A percentile compares a stretch with the other conserved stretches of the same genome.
These are phyloP conservation scores for Glomeris marginata DNA, from an alignment of 2,888 invertebrate genomes.

Conservation along the genomic window DNA sequence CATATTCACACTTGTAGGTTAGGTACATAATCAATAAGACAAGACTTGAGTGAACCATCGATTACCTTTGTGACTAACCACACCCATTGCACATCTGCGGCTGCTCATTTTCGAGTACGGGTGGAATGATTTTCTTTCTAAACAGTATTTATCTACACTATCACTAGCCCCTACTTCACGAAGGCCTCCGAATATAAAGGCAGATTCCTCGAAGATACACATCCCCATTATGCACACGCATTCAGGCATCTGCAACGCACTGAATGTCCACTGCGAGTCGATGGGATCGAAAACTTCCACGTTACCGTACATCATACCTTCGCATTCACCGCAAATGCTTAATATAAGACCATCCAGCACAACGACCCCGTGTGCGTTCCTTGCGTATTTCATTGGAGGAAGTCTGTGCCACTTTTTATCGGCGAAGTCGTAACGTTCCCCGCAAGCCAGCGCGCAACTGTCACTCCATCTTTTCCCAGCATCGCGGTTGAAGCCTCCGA, in stretches of 20 bases:
- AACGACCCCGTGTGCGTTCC: conserved; percentile 76
- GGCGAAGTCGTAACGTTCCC: conserved; percentile 67
- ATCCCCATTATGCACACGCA: conserved; percentile 72
- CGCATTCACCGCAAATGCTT: conserved; percentile 73
- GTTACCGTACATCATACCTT: conserved; percentile 72
- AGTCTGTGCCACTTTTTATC: conserved; percentile 67
- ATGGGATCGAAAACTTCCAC: conserved; percentile 62
- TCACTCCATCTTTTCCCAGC: conserved; percentile 61
- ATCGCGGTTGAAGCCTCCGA: conserved; percentile 77
- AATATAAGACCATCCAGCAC: conserved; percentile 70
- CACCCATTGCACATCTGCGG: conserved; percentile 81
- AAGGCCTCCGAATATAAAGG: conserved; percentile 88
- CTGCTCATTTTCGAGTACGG: conserved; percentile 62
- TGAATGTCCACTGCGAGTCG: conserved; percentile 40
- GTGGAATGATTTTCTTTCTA: conserved; percentile 59
- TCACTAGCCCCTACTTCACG: conserved; percentile 80
- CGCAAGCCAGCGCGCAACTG: conserved; percentile 51
- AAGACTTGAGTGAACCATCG: not conserved
- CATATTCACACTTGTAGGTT: too few relatives aligned
- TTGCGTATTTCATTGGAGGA: conserved; percentile 63
- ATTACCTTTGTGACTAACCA: conserved; percentile 61
- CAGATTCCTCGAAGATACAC: conserved; percentile 61
- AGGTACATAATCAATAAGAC: not conserved
- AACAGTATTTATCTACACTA: conserved; percentile 74
- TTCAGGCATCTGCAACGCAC: conserved; percentile 61